Evolutionary conservation across 2,888 invertebrate genomes (phyloP), one percentile per base, ranked within the genome.

Genomic region (Apomyelois bistriatella): DNA sequence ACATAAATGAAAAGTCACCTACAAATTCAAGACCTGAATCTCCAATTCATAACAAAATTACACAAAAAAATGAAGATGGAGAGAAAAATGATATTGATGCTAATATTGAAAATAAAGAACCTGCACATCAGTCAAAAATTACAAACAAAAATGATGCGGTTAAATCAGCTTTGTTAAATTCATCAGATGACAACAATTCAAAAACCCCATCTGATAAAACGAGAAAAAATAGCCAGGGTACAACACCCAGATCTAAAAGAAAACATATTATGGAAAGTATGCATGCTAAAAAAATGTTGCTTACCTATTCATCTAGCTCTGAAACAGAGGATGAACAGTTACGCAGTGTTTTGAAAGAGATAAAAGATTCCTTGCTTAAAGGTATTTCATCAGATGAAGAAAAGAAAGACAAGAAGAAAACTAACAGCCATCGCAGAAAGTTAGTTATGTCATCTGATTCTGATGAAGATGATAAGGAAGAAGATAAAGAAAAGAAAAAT

Each of bases 271-370:
- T 73, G 67, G 79, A 84, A 65, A 81, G 76, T 61, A 77, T 79
- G 62, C 65, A 81, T 62, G 85, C 83, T 16, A 89, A 84, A 58
- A 80, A 77, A 70, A 81, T 72, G 71, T 66, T 85, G 9, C 59
- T 86, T 3, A 67, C 68, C 36, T 74, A 81, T 60, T 82, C 83
- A 37, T 82, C 85, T 28, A 83, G 84, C 63, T 88, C 89, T 5
- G 89, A 85, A 42, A 76, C 79, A 42, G 85, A 83, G 52, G 82
- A 85, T 72, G 81, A 85, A 56, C 60, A 74, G 50, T 58, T 79
- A 13, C 70, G 56, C 57, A 65, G 60, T 64, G 69, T 61, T 8
- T 60, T 77, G 6, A 76, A 76, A 55, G 63, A 76, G 48, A 78
- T 82, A n/a, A 75, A 71, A 60, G 58, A 76, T 38, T 60, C 65